A percentile compares a stretch with the other conserved stretches of the same genome.
Conservation (phyloP, 1,140 invertebrate species). For the Mamestra configurata region DNA sequence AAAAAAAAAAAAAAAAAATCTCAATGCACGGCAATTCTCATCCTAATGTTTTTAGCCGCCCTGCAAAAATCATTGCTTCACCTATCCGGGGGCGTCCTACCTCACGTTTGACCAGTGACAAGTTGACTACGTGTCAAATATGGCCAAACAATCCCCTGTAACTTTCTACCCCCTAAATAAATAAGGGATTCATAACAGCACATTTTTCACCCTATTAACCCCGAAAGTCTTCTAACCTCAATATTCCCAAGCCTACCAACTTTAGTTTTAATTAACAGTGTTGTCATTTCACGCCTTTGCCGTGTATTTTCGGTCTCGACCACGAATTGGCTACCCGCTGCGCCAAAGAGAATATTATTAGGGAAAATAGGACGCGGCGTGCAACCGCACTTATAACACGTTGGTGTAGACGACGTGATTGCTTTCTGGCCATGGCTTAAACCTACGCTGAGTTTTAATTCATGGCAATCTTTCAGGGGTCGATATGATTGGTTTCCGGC, state of each 20-base stretch:
- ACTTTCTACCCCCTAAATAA: too few relatives aligned
- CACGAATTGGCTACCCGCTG: conserved; percentile 16
- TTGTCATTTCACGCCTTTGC: conserved; percentile 1
- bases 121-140: too few relatives aligned
- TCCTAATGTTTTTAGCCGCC: too few relatives aligned
- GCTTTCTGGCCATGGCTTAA: not conserved
- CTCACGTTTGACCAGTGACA: not conserved
- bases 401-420: not conserved
- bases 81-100: too few relatives aligned
- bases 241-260: conserved; percentile 7
- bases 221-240: not conserved
- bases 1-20: too few relatives aligned
- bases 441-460: too few relatives aligned
- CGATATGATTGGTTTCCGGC: too few relatives aligned
- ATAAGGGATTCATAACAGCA: too few relatives aligned
- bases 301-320: conserved; percentile 20
- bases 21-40: too few relatives aligned
- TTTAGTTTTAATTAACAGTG: conserved; percentile 31
- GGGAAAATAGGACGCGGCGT: not conserved
- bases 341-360: conserved; percentile 30
- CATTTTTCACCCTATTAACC: not conserved
- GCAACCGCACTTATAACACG: conserved; percentile 11
- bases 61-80: too few relatives aligned
- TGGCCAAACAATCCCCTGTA: too few relatives aligned
- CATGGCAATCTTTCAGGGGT: too few relatives aligned